These are phyloP conservation scores for Apodemia duryi DNA, from an alignment of 2,888 invertebrate genomes.

Conservation along the genomic window DNA sequence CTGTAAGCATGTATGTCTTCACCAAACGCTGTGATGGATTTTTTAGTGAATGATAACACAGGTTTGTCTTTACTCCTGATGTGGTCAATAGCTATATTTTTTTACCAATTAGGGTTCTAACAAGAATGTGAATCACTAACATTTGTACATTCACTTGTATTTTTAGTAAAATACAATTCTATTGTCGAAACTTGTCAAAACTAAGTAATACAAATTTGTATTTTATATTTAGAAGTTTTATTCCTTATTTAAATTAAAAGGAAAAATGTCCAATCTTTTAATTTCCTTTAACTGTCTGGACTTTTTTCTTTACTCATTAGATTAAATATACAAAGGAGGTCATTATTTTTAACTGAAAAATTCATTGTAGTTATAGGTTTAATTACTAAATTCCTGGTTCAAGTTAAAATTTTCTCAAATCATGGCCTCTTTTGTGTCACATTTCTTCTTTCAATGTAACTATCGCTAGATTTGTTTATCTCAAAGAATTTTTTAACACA, in stretches of 20 bases:
- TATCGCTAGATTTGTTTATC: constrained; percentile 18
- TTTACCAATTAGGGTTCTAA: no score
- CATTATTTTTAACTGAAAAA: background rate
- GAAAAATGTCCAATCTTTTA: background rate
- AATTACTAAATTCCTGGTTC: constrained; percentile 29
- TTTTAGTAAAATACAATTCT: no score
- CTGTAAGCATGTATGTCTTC: no score
- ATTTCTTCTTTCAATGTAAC: constrained; percentile 20
- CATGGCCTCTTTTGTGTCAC: constrained; percentile 41
- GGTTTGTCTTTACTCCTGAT: no score
- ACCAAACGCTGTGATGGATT: no score
- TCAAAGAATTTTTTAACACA: constrained; percentile 43
- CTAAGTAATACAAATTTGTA: background rate
- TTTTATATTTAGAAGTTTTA: background rate
- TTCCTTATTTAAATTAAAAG: background rate
- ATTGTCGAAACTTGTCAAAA: no score
- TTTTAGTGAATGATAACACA: no score
- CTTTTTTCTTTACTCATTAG: constrained; percentile 7
- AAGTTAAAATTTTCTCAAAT: constrained; percentile 23
- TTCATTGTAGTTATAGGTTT: no score
- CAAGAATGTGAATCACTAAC: no score
- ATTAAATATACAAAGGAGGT: constrained; percentile 9
- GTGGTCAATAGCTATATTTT: no score
- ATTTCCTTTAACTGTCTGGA: background rate
- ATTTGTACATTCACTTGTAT: no score